A percentile compares a stretch with the other conserved stretches of the same genome.
Evolutionary conservation across 2,888 invertebrate species (phyloP).

Genomic region (Digitonthophagus gazella): DNA sequence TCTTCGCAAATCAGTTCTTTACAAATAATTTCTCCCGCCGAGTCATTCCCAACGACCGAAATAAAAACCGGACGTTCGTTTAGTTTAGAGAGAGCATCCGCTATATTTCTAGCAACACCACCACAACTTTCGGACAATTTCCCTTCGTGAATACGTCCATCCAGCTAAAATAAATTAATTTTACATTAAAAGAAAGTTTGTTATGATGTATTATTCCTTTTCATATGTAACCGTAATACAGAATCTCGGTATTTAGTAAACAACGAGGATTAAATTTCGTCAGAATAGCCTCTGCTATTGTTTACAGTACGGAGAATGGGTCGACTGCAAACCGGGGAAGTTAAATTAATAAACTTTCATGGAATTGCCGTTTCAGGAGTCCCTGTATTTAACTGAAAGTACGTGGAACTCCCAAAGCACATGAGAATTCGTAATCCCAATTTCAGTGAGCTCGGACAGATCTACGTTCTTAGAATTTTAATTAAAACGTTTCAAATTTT

Average conservation of each 20-base stretch:
- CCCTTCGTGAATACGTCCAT: constrained; percentile 76
- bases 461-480: not conserved
- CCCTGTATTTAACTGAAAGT: not conserved
- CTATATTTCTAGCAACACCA: constrained; percentile 91
- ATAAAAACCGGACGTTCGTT: constrained; percentile 66
- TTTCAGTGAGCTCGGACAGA: not conserved
- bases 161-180: constrained; percentile 58
- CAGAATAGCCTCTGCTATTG: not conserved
- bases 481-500: not conserved
- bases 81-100: constrained; percentile 78
- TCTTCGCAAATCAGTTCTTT: constrained; percentile 33
- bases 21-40: constrained; percentile 50
- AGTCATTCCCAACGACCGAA: constrained; percentile 75
- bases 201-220: no score
- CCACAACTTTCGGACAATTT: constrained; percentile 68
- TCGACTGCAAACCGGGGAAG: not conserved
- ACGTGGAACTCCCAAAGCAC: not conserved
- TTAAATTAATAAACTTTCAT: not conserved
- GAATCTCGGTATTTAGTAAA: not conserved
- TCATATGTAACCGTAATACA: no score
- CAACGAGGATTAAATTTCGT: not conserved
- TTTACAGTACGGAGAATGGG: no score
- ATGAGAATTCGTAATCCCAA: not conserved
- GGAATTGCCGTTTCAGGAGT: no score
- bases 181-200: constrained; percentile 18